Conservation (phyloP, 2,888 invertebrate genomes). For the Acrobasis suavella region DNA sequence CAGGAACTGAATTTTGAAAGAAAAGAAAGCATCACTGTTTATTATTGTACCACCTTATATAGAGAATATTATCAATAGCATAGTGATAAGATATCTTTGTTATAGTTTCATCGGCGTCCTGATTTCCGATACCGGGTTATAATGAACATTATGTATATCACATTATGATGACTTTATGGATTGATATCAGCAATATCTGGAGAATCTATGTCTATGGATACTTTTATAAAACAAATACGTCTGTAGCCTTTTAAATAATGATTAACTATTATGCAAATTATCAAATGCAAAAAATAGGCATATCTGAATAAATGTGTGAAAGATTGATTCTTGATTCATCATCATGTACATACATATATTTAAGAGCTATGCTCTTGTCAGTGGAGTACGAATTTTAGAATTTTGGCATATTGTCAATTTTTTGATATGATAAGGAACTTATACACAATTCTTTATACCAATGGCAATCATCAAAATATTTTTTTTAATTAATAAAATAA, state of each 20-base stretch:
- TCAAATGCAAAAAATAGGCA: too few species aligned
- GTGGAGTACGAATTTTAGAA: too few species aligned
- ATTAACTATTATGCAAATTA: not conserved
- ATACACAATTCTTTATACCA: not conserved
- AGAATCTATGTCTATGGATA: not conserved
- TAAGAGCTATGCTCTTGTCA: too few species aligned
- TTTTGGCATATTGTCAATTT: too few species aligned
- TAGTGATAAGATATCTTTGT: conserved; percentile 24
- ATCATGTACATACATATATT: too few species aligned
- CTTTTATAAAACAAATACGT: too few species aligned
- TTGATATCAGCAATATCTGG: not conserved
- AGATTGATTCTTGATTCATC: not conserved
- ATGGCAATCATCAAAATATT: not conserved
- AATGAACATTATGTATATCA: too few species aligned
- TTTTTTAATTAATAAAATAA: too few species aligned
- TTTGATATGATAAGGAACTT: too few species aligned
- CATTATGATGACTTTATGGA: not conserved
- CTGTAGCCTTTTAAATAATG: too few species aligned
- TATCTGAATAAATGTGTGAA: not conserved
- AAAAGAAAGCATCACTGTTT: not conserved
- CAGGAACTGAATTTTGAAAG: not conserved
- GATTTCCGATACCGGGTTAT: not conserved
- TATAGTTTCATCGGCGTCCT: not conserved
- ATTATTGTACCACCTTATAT: not conserved
- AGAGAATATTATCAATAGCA: not conserved